A percentile compares a stretch with the other conserved stretches of the same genome.
Conservation (phyloP, 1,140 invertebrate species). For the Anadara kagoshimensis region DNA sequence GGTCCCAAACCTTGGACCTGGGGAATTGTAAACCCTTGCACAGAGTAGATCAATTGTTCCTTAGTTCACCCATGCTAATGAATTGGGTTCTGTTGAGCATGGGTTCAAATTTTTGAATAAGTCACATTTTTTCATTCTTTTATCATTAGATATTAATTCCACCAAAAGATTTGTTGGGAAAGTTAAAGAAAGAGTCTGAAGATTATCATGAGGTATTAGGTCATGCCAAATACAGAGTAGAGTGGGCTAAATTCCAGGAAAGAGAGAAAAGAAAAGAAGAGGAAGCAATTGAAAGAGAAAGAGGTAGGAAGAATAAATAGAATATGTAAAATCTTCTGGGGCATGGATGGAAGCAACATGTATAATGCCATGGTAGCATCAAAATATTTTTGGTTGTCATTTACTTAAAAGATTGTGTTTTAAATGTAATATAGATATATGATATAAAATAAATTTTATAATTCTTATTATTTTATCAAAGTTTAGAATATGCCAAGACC, state of each 20-base stretch:
- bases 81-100: no score
- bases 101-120: no score
- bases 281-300: slow-evolving; percentile 94
- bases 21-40: no score
- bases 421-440: neutral
- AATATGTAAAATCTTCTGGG: neutral
- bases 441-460: neutral
- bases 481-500: no score
- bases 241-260: slow-evolving; percentile 97
- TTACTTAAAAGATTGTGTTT: neutral
- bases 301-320: slow-evolving; percentile 75
- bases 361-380: neutral
- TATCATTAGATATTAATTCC: slow-evolving; percentile 92
- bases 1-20: no score
- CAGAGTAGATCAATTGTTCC: no score
- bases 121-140: no score
- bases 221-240: slow-evolving; percentile 94
- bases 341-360: neutral
- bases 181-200: slow-evolving; percentile 86
- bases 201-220: slow-evolving; percentile 84
- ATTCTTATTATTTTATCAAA: no score
- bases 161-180: slow-evolving; percentile 90
- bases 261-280: slow-evolving; percentile 93
- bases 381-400: neutral
- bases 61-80: no score